Conservation (phyloP, 2,888 invertebrate genomes). For the Pseudococcus jackbeardsleyi region DNA sequence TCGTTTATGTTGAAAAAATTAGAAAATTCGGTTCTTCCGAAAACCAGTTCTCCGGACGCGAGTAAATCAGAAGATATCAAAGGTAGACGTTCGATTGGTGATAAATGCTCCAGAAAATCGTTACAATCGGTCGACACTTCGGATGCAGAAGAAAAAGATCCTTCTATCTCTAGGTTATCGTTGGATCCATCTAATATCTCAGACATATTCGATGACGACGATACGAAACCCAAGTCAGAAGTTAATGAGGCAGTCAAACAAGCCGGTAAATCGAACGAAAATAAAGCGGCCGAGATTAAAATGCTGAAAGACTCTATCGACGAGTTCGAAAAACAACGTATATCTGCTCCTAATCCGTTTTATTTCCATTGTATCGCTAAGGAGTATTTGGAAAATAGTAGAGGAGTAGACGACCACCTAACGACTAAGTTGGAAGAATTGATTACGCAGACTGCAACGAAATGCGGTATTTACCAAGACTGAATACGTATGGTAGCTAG, state of each 20-base stretch:
- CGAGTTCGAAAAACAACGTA: conserved; percentile 55
- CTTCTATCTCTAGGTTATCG: not conserved
- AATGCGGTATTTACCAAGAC: conserved; percentile 34
- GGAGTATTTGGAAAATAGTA: conserved; percentile 24
- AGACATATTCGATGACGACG: not conserved
- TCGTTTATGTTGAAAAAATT: conserved; percentile 33
- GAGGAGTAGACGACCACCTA: conserved; percentile 4
- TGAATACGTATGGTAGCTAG: not conserved
- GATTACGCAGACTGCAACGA: not conserved
- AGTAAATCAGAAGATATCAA: not conserved
- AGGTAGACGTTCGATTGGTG: not conserved
- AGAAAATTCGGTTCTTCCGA: not conserved
- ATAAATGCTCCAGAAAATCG: not conserved
- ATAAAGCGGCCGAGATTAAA: not conserved
- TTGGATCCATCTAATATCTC: not conserved
- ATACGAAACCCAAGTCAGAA: not conserved
- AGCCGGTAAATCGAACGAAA: not conserved
- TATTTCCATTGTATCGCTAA: conserved; percentile 8
- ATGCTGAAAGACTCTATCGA: conserved; percentile 19
- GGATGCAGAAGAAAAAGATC: not conserved
- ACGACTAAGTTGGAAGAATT: conserved; percentile 13
- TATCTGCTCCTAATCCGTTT: conserved; percentile 59
- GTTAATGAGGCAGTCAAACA: not conserved
- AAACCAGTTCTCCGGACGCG: not conserved
- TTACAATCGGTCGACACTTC: not conserved